These are phyloP conservation scores for Copsychus sechellarum DNA, from an alignment of 2,113 vertebrate species.

Conservation along the genomic window DNA sequence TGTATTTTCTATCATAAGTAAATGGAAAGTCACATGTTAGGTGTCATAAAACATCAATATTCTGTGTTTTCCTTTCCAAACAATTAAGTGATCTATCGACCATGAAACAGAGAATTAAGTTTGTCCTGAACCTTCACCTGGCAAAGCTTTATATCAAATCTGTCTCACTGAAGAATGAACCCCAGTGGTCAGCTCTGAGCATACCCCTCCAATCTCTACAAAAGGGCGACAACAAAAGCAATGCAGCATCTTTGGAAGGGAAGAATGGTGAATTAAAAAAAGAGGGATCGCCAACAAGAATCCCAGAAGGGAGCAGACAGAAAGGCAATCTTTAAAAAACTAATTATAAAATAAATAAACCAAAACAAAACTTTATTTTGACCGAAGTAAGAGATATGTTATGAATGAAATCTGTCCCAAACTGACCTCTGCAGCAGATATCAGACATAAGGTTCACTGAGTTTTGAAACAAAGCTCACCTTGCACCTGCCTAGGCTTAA, in stretches of 20 bases:
- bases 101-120: background rate
- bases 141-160: background rate
- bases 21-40: conserved; percentile 7
- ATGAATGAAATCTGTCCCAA: background rate
- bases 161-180: background rate
- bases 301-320: background rate
- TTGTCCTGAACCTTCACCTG: background rate
- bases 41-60: background rate
- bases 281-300: background rate
- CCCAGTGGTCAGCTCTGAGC: background rate
- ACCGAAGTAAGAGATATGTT: background rate
- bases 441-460: background rate
- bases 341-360: background rate
- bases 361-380: background rate
- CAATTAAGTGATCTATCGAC: background rate
- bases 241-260: background rate
- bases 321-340: background rate
- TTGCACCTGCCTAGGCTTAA: conserved; percentile 64
- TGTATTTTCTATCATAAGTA: background rate
- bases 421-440: conserved; percentile 41
- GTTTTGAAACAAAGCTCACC: conserved; percentile 48
- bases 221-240: background rate
- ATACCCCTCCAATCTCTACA: background rate
- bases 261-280: background rate
- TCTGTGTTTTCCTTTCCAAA: background rate